Conservation (phyloP, 2,888 invertebrate species). For the Diaperis boleti region DNA sequence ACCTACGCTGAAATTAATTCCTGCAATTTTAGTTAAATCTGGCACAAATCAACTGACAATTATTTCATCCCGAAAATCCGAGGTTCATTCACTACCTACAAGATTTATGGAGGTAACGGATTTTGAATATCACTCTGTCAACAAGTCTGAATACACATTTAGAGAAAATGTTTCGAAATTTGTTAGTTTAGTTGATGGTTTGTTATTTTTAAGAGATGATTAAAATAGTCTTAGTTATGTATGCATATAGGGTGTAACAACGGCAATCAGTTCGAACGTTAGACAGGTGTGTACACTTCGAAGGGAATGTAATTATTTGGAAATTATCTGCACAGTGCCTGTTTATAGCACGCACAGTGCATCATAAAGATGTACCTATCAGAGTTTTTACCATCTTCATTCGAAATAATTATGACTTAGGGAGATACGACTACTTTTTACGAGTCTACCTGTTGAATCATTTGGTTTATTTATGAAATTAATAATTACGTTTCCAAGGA, state of each 20-base stretch:
- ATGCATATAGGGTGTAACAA: neutral
- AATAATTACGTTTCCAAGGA: too few species aligned
- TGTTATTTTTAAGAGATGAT: slow-evolving; percentile 32
- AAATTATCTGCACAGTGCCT: too few species aligned
- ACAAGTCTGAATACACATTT: slow-evolving; percentile 28
- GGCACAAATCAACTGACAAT: neutral
- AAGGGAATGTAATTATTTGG: neutral
- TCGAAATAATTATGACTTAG: too few species aligned
- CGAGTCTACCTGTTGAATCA: too few species aligned
- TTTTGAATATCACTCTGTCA: slow-evolving; percentile 28
- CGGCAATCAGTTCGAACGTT: slow-evolving; percentile 8
- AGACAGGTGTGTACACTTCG: neutral
- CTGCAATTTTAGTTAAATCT: neutral
- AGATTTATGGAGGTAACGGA: slow-evolving; percentile 18
- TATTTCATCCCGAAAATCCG: slow-evolving; percentile 10
- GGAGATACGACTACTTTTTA: too few species aligned
- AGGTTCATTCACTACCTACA: slow-evolving; percentile 24
- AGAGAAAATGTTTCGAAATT: slow-evolving; percentile 35
- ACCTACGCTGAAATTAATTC: too few species aligned
- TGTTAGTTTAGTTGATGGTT: slow-evolving; percentile 32
- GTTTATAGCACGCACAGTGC: too few species aligned
- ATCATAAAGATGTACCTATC: too few species aligned
- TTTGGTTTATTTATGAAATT: too few species aligned
- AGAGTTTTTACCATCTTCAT: too few species aligned
- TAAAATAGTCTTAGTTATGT: slow-evolving; percentile 20